These are phyloP conservation scores for Girardinichthys multiradiatus DNA, from an alignment of 2,113 vertebrate genomes.

Conservation along the genomic window DNA sequence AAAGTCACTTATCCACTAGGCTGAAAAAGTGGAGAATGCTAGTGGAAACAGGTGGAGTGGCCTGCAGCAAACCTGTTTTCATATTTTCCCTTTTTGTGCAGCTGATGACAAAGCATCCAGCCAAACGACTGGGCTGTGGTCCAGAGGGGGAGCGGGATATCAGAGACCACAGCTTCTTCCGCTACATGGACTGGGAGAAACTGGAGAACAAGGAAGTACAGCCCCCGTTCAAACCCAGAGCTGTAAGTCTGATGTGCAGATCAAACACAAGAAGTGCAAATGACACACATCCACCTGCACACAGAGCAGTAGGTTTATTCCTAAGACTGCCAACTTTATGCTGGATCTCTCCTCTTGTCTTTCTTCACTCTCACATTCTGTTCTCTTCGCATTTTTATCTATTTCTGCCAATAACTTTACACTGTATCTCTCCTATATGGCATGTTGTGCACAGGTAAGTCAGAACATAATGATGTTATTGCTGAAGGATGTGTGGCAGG, in stretches of 20 bases:
- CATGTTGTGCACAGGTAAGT: constrained; percentile 59
- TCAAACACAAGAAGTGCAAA: constrained; percentile 17
- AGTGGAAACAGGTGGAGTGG: neutral
- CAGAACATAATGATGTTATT: neutral
- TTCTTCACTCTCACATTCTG: constrained; percentile 10
- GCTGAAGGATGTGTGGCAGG: constrained; percentile 8
- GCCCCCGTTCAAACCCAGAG: constrained; percentile 97
- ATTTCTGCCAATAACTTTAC: constrained; percentile 11
- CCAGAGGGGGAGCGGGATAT: constrained; percentile 97
- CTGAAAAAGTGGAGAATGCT: too few relatives aligned
- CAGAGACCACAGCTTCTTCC: constrained; percentile 96
- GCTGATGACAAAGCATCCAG: constrained; percentile 98
- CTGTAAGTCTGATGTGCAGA: constrained; percentile 84
- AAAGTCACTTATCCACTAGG: neutral
- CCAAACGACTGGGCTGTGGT: constrained; percentile 93
- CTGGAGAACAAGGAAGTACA: constrained; percentile 98
- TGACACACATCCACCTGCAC: neutral
- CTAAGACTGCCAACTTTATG: neutral
- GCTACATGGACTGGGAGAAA: constrained; percentile 99
- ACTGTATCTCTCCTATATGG: constrained; percentile 33
- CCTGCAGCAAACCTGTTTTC: constrained; percentile 3
- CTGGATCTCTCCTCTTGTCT: neutral
- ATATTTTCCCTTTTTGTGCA: constrained; percentile 56
- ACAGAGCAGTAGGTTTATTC: neutral
- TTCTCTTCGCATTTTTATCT: constrained; percentile 11